Evolutionary conservation across 2,113 vertebrate species (phyloP).

Genomic region (Neotragus moschatus): DNA sequence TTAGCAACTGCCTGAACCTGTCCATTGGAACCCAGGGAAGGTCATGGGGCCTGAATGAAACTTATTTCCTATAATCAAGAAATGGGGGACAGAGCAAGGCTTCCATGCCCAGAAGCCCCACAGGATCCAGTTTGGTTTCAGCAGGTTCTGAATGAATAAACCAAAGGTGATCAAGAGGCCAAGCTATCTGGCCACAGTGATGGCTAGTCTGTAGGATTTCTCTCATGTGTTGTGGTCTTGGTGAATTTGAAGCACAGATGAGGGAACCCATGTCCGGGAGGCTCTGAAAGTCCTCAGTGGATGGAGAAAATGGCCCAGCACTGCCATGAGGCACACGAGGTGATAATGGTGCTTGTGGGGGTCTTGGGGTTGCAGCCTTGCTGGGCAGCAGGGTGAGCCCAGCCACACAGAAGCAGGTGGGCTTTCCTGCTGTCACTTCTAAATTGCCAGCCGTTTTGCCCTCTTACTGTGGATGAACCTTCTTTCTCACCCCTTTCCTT

Average conservation of each 20-base stretch:
- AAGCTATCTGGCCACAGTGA: too few species aligned
- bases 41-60: background rate
- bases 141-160: background rate
- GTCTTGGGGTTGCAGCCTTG: background rate
- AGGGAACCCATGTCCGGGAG: too few species aligned
- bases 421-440: background rate
- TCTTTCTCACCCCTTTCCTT: background rate
- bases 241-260: background rate
- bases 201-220: background rate
- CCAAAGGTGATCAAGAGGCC: background rate
- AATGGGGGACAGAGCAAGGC: background rate
- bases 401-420: background rate
- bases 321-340: too few species aligned
- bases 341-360: accelerated
- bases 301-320: background rate
- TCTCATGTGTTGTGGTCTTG: background rate
- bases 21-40: background rate
- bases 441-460: background rate
- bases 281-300: too few species aligned
- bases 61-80: background rate
- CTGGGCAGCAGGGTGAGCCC: background rate
- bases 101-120: background rate
- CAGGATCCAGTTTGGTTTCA: background rate
- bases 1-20: background rate
- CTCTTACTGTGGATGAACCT: background rate